A percentile compares a stretch with the other conserved stretches of the same genome.
These are phyloP conservation scores for Lemur catta DNA, from an alignment of 2,797 vertebrate genomes.

Conservation along the genomic window DNA sequence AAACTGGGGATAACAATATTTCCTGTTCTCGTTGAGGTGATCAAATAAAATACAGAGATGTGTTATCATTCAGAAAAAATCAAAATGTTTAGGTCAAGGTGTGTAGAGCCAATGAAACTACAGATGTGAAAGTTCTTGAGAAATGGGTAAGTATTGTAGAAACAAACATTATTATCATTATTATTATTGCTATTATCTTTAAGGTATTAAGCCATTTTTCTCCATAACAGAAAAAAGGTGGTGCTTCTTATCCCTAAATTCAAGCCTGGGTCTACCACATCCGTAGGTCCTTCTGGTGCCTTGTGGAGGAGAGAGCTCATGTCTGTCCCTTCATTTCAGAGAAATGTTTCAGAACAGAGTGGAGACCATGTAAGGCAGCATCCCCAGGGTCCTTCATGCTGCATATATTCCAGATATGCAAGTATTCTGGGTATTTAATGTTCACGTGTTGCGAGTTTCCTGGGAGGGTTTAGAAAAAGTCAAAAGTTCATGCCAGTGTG, in stretches of 20 bases:
- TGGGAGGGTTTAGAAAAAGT: slow-evolving; percentile 16
- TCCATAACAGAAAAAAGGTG: not conserved
- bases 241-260: not conserved
- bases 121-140: not conserved
- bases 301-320: not conserved
- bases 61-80: not conserved
- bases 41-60: not conserved
- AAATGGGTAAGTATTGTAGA: not conserved
- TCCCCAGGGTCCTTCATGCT: not conserved
- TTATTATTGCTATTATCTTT: not conserved
- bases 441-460: not conserved
- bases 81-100: not conserved
- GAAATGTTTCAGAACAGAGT: not conserved
- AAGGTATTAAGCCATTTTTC: not conserved
- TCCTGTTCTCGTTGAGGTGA: not conserved
- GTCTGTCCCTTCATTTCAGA: not conserved
- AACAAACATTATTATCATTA: not conserved
- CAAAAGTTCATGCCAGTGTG: not conserved
- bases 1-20: not conserved
- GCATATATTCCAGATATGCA: not conserved
- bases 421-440: not conserved
- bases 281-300: not conserved
- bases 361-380: not conserved
- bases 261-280: not conserved
- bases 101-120: not conserved